Percentiles rank a stretch among this genome's conserved stretches.
Evolutionary conservation across 2,888 invertebrate genomes (phyloP).

Genomic region (Siphonodentalium dalli): DNA sequence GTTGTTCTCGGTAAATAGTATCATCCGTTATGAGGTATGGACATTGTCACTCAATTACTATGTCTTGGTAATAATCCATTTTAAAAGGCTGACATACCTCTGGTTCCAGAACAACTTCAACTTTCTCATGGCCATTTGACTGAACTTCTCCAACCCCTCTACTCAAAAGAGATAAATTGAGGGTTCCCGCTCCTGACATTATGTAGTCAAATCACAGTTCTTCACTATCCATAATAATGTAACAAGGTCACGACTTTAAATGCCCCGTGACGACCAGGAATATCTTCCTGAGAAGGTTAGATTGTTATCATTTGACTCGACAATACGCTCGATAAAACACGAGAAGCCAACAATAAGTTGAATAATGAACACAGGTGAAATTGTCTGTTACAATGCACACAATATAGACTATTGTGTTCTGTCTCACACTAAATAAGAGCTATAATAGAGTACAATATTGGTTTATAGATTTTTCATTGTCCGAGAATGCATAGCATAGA

Average conservation of each 20-base stretch:
- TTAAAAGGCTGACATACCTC: conserved; percentile 59
- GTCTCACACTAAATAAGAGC: no score
- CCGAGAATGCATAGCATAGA: no score
- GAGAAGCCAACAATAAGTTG: no score
- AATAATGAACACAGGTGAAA: conserved; percentile 14
- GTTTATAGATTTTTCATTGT: no score
- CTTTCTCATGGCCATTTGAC: conserved; percentile 59
- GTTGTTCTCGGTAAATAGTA: no score
- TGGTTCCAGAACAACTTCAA: conserved; percentile 60
- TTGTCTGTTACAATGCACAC: no score
- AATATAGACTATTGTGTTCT: no score
- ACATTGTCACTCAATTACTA: no score
- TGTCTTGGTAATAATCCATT: no score
- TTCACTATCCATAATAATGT: neutral
- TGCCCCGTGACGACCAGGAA: neutral
- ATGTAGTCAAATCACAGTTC: neutral
- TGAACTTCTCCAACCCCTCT: conserved; percentile 60
- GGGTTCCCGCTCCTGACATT: conserved; percentile 45
- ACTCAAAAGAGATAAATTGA: conserved; percentile 59
- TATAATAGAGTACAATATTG: no score
- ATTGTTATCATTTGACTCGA: neutral
- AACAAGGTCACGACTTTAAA: neutral
- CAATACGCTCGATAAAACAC: conserved; percentile 10
- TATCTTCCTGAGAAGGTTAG: neutral
- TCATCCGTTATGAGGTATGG: no score